A percentile compares a stretch with the other conserved stretches of the same genome.
These are phyloP conservation scores for Xestia xanthographa DNA, from an alignment of 2,888 invertebrate species.

Conservation along the genomic window DNA sequence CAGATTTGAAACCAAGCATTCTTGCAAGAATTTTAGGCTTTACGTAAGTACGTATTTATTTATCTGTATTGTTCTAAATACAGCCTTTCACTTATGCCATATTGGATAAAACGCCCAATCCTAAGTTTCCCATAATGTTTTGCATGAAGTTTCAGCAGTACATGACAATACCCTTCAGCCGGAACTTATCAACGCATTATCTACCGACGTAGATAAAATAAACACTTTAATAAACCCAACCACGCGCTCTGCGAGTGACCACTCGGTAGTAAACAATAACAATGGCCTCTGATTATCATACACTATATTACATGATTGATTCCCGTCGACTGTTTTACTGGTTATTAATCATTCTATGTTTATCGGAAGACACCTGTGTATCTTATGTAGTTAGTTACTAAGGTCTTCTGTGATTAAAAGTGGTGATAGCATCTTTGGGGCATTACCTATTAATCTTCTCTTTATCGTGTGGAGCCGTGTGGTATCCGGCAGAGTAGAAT, in stretches of 20 bases:
- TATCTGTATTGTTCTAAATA: neutral
- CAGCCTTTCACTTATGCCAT: neutral
- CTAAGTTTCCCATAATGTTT: neutral
- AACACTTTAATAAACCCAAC: constrained; percentile 31
- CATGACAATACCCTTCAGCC: constrained; percentile 1
- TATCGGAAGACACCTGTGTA: constrained; percentile 37
- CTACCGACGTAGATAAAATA: constrained; percentile 38
- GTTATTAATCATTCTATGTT: constrained; percentile 40
- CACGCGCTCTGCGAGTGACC: constrained; percentile 49
- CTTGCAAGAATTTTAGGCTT: neutral
- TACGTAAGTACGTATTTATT: neutral
- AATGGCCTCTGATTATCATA: constrained; percentile 51
- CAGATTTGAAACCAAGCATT: neutral
- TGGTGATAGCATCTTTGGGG: constrained; percentile 24
- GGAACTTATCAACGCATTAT: constrained; percentile 43
- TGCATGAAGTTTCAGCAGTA: constrained; percentile 5
- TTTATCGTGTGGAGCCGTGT: no score
- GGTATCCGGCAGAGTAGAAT: no score
- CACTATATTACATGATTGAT: constrained; percentile 34
- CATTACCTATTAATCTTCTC: neutral
- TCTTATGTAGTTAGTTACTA: constrained; percentile 10
- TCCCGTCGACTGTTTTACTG: constrained; percentile 54
- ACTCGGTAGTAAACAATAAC: constrained; percentile 40
- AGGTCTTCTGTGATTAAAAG: constrained; percentile 3
- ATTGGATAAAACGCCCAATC: neutral